phyloP scores from a whole-genome alignment of 2,888 invertebrate species.

The Drosophila neonasuta region DNA sequence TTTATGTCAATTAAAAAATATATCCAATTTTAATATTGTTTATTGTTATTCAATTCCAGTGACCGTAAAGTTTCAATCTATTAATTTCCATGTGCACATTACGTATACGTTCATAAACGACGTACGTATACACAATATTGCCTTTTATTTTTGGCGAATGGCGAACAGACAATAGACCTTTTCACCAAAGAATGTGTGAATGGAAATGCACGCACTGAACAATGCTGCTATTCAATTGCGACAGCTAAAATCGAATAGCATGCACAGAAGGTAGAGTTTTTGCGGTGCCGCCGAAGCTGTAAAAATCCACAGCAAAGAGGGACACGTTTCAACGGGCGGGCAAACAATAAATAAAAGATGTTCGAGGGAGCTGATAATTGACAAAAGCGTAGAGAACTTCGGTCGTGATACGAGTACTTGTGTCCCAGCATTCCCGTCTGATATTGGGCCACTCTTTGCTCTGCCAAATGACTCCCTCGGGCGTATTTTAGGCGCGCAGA shows the following conservation, averaged over 20 bases:
- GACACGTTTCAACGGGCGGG: constrained; percentile 3
- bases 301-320: neutral
- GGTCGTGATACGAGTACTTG: constrained; percentile 9
- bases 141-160: neutral
- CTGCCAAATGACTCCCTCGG: constrained; percentile 58
- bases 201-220: neutral
- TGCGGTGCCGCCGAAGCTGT: neutral
- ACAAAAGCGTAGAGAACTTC: constrained; percentile 10
- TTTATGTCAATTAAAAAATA: no score
- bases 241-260: neutral
- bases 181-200: neutral
- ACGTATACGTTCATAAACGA: neutral
- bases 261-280: neutral
- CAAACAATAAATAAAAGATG: constrained; percentile 34
- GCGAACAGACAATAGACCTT: neutral
- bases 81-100: neutral
- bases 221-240: neutral
- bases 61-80: no score
- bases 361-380: constrained; percentile 22
- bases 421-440: constrained; percentile 13
- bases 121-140: neutral
- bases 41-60: no score
- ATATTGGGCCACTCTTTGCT: constrained; percentile 46
- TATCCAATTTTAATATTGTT: no score
- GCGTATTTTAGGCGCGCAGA: constrained; percentile 49